Percentiles rank a stretch among this genome's conserved stretches.
These are phyloP conservation scores for Electrona antarctica DNA, from an alignment of 2,113 vertebrate species.

Conservation along the genomic window DNA sequence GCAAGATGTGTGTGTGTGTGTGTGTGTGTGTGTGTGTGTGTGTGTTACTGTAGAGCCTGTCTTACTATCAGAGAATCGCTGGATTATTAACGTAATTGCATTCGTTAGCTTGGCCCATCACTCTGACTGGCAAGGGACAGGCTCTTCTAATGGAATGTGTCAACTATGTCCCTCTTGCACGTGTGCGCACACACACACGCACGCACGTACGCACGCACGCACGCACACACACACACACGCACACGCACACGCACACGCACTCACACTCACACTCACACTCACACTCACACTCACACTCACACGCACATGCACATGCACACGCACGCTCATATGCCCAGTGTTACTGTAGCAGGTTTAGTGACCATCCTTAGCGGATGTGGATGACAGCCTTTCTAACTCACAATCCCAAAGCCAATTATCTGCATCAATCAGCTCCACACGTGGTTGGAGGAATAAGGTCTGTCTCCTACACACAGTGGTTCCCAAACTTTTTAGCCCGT, in stretches of 20 bases:
- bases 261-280: not conserved
- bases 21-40: not conserved
- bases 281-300: constrained; percentile 1
- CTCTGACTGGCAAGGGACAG: constrained; percentile 53
- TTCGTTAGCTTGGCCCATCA: constrained; percentile 53
- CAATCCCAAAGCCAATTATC: constrained; percentile 15
- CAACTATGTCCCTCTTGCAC: constrained; percentile 32
- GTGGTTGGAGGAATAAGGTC: constrained; percentile 3
- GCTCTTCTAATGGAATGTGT: constrained; percentile 51
- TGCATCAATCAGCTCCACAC: constrained; percentile 13
- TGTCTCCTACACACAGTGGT: not conserved
- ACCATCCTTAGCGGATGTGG: not conserved
- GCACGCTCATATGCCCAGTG: constrained; percentile 22
- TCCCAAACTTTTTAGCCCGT: not conserved
- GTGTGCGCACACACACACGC: not conserved
- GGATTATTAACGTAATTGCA: constrained; percentile 64
- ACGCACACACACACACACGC: too few species aligned
- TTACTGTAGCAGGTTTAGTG: constrained; percentile 27
- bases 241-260: not conserved
- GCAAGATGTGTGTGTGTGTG: constrained; percentile 27
- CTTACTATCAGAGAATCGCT: constrained; percentile 52
- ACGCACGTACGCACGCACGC: not conserved
- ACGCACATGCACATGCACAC: constrained; percentile 29
- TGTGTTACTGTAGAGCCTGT: constrained; percentile 28
- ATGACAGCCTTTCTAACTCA: constrained; percentile 13